Conservation (phyloP, 2,797 vertebrate species). For the Gymnoscopelus braueri region DNA sequence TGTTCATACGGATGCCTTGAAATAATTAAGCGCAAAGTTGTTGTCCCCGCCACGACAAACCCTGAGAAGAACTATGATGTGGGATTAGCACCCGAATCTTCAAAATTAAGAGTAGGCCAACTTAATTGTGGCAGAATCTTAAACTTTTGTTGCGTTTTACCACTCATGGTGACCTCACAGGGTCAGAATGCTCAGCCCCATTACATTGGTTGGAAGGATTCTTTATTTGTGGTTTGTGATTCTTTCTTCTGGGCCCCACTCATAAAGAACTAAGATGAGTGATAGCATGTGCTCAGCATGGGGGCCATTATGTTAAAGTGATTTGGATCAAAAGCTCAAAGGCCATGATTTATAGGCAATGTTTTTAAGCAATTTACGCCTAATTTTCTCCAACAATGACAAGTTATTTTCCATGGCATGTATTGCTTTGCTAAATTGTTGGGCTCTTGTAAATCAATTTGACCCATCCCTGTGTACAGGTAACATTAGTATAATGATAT, state of each 20-base stretch:
- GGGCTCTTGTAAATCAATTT: no score
- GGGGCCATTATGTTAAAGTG: constrained; percentile 57
- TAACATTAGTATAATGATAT: no score
- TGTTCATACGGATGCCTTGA: constrained; percentile 50
- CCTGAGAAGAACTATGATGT: constrained; percentile 44
- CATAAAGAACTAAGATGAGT: constrained; percentile 71
- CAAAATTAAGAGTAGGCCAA: constrained; percentile 63
- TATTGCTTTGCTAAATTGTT: no score
- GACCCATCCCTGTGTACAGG: no score
- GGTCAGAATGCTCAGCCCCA: constrained; percentile 57
- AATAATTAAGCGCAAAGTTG: constrained; percentile 58
- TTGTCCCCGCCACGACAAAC: constrained; percentile 27
- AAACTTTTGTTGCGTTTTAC: constrained; percentile 65
- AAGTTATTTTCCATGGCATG: constrained; percentile 19
- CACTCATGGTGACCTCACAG: constrained; percentile 63
- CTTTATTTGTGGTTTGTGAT: constrained; percentile 74
- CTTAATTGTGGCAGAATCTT: constrained; percentile 67
- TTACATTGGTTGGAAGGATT: constrained; percentile 54
- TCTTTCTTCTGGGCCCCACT: constrained; percentile 66
- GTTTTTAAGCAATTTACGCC: constrained; percentile 42
- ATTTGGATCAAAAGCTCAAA: constrained; percentile 65
- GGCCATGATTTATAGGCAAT: constrained; percentile 54
- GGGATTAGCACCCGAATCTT: constrained; percentile 61
- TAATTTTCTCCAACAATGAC: background rate
- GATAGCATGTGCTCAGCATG: constrained; percentile 73